phyloP scores from a whole-genome alignment of 2,888 invertebrate species.

The Penaeus monodon region DNA sequence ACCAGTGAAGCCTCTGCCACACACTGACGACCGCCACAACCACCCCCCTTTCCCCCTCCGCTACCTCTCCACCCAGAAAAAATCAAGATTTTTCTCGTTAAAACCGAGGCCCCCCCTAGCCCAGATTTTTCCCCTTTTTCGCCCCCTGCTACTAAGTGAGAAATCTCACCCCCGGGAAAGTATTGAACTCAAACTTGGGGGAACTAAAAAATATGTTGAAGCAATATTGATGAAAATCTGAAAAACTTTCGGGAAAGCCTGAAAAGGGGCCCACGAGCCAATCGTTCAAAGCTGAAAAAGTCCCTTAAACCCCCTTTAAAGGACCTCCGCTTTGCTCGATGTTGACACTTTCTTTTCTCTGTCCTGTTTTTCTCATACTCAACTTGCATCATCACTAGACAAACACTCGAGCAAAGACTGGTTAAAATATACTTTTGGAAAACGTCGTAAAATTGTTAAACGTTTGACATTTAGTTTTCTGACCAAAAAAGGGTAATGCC shows the following conservation, averaged over 20 bases:
- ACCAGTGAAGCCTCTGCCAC: slow-evolving; percentile 50
- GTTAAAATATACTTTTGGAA: slow-evolving; percentile 26
- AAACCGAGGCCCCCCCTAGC: slow-evolving; percentile 40
- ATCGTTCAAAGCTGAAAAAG: slow-evolving; percentile 50
- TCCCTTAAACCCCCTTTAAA: slow-evolving; percentile 49
- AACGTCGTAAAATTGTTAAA: slow-evolving; percentile 19
- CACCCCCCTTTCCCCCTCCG: slow-evolving; percentile 41
- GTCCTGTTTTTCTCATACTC: background rate
- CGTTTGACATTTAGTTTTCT: slow-evolving; percentile 57
- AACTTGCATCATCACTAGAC: background rate
- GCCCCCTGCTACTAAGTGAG: slow-evolving; percentile 12
- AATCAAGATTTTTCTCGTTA: slow-evolving; percentile 60
- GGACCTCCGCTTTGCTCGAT: slow-evolving; percentile 44
- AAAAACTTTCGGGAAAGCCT: slow-evolving; percentile 48
- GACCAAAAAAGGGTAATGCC: slow-evolving; percentile 12
- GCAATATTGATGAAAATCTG: slow-evolving; percentile 33
- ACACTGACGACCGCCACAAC: slow-evolving; percentile 48
- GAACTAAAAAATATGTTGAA: slow-evolving; percentile 30
- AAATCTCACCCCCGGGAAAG: slow-evolving; percentile 32
- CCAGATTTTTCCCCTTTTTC: slow-evolving; percentile 45
- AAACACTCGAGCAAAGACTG: slow-evolving; percentile 51
- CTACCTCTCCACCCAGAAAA: slow-evolving; percentile 48
- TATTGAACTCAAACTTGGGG: slow-evolving; percentile 37
- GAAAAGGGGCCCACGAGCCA: slow-evolving; percentile 39
- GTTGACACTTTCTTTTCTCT: slow-evolving; percentile 22